Percentiles rank a stretch among this genome's conserved stretches.
phyloP scores from a whole-genome alignment of 2,888 invertebrate species.

The Andrena bucephala region DNA sequence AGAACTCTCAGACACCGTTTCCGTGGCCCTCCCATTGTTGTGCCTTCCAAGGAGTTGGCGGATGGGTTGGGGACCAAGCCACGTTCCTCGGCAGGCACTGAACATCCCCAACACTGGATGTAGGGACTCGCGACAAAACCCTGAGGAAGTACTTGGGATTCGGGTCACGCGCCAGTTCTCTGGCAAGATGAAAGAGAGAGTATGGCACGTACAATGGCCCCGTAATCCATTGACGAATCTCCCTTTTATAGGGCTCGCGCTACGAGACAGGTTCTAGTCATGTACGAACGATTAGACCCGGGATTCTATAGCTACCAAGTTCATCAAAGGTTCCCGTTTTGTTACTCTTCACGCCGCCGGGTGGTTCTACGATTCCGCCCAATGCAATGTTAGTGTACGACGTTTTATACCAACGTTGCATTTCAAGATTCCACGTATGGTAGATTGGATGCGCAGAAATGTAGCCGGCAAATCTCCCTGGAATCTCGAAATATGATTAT shows the following conservation, averaged over 20 bases:
- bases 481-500: slow-evolving; percentile 52
- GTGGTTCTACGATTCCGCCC: background rate
- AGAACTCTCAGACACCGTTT: slow-evolving; percentile 60
- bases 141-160: slow-evolving; percentile 58
- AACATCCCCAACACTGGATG: slow-evolving; percentile 15
- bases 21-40: slow-evolving; percentile 54
- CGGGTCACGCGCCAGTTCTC: slow-evolving; percentile 66
- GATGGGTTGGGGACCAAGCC: background rate
- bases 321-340: slow-evolving; percentile 16
- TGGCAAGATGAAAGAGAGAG: slow-evolving; percentile 51
- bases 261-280: background rate
- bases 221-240: slow-evolving; percentile 68
- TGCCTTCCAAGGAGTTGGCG: slow-evolving; percentile 25
- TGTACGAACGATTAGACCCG: slow-evolving; percentile 19
- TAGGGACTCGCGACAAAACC: slow-evolving; percentile 54
- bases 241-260: slow-evolving; percentile 23
- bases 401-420: background rate
- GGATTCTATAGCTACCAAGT: slow-evolving; percentile 5
- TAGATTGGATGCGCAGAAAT: slow-evolving; percentile 11
- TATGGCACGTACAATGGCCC: slow-evolving; percentile 57
- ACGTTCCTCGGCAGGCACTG: slow-evolving; percentile 49
- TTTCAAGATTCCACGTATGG: background rate
- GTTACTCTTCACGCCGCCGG: background rate
- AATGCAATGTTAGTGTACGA: background rate
- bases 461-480: slow-evolving; percentile 2